phyloP scores from a whole-genome alignment of 2,888 invertebrate species.

The Lycophotia porphyrea region DNA sequence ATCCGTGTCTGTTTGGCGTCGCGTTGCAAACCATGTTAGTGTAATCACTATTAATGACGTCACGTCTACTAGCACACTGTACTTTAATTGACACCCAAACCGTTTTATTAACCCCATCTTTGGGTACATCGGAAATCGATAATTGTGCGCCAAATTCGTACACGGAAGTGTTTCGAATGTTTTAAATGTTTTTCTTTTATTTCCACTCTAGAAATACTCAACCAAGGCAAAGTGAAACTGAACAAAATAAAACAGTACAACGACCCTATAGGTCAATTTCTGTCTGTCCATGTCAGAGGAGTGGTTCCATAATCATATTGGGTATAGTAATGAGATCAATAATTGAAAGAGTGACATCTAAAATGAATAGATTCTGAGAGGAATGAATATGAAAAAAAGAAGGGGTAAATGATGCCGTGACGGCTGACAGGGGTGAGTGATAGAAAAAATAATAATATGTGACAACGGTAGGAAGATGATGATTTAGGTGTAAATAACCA shows the following conservation, averaged over 20 bases:
- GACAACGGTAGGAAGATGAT: background rate
- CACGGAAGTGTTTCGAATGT: constrained; percentile 37
- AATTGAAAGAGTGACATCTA: background rate
- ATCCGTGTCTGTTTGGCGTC: constrained; percentile 56
- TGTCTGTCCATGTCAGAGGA: background rate
- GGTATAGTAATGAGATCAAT: background rate
- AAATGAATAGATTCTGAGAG: background rate
- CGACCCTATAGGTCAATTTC: background rate
- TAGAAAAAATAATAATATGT: background rate
- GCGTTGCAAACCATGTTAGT: constrained; percentile 66
- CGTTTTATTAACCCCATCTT: constrained; percentile 43
- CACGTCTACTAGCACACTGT: constrained; percentile 52
- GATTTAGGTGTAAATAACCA: background rate
- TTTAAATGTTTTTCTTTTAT: constrained; percentile 22
- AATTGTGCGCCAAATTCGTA: constrained; percentile 41
- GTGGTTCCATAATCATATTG: background rate
- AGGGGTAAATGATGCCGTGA: background rate
- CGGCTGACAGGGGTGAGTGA: background rate
- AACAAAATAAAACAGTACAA: no score
- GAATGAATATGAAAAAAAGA: background rate
- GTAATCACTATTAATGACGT: constrained; percentile 68
- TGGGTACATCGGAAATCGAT: constrained; percentile 53
- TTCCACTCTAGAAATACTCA: background rate
- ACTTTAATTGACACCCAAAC: constrained; percentile 47
- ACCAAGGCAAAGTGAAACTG: background rate